Evolutionary conservation across 2,888 invertebrate species (phyloP), one percentile per base, ranked within the genome.

Genomic region (Drosophila greeni): DNA sequence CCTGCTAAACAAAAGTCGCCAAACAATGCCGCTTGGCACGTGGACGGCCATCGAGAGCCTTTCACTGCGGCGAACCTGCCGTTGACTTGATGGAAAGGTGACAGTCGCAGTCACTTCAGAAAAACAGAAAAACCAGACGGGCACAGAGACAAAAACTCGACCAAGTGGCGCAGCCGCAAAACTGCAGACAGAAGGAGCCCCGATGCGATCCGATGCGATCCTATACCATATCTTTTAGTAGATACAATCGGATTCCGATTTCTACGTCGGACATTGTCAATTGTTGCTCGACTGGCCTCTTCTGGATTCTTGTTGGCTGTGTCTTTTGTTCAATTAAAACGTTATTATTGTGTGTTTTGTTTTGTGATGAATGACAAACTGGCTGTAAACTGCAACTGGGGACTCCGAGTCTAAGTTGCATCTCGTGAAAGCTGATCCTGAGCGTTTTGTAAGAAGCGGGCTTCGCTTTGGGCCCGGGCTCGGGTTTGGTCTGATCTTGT

Each of bases 261-360:
- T 55, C 62, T 64, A 45, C 26, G 39, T 18, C 45, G 18, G 45
- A 55, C 57, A 57, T 31, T 31, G 79, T 61, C 70, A 67, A 80
- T 83, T 83, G 81, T 76, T 74, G 82, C 64, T 70, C 55, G 72
- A 82, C 76, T 80, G 67, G 43, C 43, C 26, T 45, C 45, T 14
- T 60, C 59, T 60, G 60, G 51, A 51, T 51, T 61, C 60, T 51
- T 58, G 60, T 37, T 61, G 52, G 43, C 43, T 14, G 37, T 59
- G 70, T 59, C 73, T 82, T 84, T 78, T 83, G 74, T 85, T 85
- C 86, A 82, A 82, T 82, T 85, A 82, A 85, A 85, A 82, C 70
- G 82, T 81, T 82, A 81, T 85, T 82, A 85, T 80, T 78, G 84
- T 85, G 66, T 82, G 65, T 49, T 67, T 73, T 51, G 53, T 45